Percentiles rank a stretch among this genome's conserved stretches.
Conservation (phyloP, 2,797 vertebrate species). For the Periophthalmus magnuspinnatus region DNA sequence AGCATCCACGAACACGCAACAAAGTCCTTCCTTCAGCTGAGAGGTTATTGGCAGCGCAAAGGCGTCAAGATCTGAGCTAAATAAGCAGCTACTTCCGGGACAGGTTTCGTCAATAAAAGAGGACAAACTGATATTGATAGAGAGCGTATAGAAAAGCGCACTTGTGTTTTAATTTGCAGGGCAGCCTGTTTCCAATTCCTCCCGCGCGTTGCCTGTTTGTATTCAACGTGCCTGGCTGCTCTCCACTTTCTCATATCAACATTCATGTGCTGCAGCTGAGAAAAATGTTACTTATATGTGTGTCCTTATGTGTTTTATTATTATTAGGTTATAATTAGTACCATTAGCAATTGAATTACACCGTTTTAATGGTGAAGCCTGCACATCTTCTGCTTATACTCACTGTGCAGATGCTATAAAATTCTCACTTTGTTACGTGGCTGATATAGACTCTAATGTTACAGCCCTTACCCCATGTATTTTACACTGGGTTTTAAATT, state of each 20-base stretch:
- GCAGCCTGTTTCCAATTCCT: background rate
- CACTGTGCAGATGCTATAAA: too few relatives aligned
- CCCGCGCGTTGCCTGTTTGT: background rate
- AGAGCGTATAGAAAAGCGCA: accelerated
- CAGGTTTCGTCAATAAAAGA: background rate
- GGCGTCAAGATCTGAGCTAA: background rate
- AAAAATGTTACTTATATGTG: background rate
- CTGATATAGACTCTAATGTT: too few relatives aligned
- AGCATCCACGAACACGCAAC: constrained; percentile 65
- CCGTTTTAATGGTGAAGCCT: too few relatives aligned
- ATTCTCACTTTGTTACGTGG: too few relatives aligned
- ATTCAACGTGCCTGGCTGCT: constrained; percentile 20
- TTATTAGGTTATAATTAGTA: too few relatives aligned
- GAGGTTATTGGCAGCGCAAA: constrained; percentile 59
- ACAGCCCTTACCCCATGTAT: too few relatives aligned
- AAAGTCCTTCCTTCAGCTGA: constrained; percentile 69
- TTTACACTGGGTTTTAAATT: too few relatives aligned
- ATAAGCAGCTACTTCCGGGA: background rate
- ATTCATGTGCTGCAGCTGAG: background rate
- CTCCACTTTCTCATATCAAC: constrained; percentile 1
- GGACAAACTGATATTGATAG: too few relatives aligned
- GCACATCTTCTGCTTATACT: too few relatives aligned
- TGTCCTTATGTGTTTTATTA: background rate
- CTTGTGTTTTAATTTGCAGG: constrained; percentile 35
- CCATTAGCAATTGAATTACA: too few relatives aligned